Conservation (phyloP, 2,113 vertebrate genomes). For the Grantiella picta region DNA sequence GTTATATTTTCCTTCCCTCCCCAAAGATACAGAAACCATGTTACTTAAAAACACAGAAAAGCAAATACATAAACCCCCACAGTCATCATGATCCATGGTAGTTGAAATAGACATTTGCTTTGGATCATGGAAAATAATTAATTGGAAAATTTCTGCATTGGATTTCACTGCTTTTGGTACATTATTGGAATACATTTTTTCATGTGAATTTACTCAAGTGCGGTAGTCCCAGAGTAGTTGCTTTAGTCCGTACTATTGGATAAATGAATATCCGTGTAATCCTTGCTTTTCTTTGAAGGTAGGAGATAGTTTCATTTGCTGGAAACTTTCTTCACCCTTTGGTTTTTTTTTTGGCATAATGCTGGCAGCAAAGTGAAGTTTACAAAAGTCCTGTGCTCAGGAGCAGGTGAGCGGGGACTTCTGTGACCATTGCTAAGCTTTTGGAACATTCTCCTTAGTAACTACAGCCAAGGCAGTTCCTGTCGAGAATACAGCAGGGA, state of each 20-base stretch:
- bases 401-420: not conserved
- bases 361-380: not conserved
- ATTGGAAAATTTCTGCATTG: not conserved
- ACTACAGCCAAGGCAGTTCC: not conserved
- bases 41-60: not conserved
- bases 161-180: slow-evolving; percentile 23
- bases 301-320: not conserved
- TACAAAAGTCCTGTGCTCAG: not conserved
- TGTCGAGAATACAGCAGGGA: not conserved
- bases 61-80: not conserved
- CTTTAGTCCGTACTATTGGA: not conserved
- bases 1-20: not conserved
- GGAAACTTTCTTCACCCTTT: not conserved
- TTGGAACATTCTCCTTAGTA: not conserved
- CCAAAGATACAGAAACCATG: slow-evolving; percentile 11
- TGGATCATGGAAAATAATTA: slow-evolving; percentile 12
- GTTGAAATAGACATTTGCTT: not conserved
- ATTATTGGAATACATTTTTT: not conserved
- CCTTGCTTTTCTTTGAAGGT: not conserved
- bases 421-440: not conserved
- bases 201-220: not conserved
- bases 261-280: not conserved
- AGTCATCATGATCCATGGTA: not conserved
- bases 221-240: not conserved
- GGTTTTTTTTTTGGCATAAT: not conserved